Evolutionary conservation across 2,888 invertebrate species (phyloP).

Genomic region (Meliscaeva auricollis): DNA sequence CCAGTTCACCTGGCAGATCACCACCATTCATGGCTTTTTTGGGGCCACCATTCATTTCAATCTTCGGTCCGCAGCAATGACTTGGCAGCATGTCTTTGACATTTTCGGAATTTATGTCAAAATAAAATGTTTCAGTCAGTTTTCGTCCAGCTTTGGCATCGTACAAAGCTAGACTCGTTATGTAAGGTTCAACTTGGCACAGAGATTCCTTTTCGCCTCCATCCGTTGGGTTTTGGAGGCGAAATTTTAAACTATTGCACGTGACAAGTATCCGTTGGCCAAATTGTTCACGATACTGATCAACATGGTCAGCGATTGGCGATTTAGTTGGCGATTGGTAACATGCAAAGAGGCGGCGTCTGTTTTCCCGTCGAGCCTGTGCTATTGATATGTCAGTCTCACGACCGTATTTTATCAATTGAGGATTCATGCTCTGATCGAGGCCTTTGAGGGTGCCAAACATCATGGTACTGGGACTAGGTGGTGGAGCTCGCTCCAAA

Average conservation of each 20-base stretch:
- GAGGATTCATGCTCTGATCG: conserved; percentile 96
- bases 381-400: conserved; percentile 96
- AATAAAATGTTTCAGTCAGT: conserved; percentile 96
- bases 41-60: conserved; percentile 70
- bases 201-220: conserved; percentile 88
- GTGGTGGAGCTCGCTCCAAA: conserved; percentile 87
- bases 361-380: conserved; percentile 91
- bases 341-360: conserved; percentile 91
- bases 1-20: conserved; percentile 55
- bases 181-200: conserved; percentile 94
- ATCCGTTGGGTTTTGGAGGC: conserved; percentile 90
- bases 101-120: conserved; percentile 91
- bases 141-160: conserved; percentile 95
- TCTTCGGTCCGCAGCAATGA: conserved; percentile 53
- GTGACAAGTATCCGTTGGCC: conserved; percentile 93
- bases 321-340: conserved; percentile 85
- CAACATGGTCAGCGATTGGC: conserved; percentile 85
- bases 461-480: conserved; percentile 87
- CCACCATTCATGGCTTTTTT: conserved; percentile 35
- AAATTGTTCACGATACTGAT: conserved; percentile 94
- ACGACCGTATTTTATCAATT: conserved; percentile 94
- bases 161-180: conserved; percentile 94
- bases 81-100: conserved; percentile 86
- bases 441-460: conserved; percentile 94
- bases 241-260: conserved; percentile 93